Conservation (phyloP, 2,888 invertebrate species). For the Rhamphomyia laevipes region DNA sequence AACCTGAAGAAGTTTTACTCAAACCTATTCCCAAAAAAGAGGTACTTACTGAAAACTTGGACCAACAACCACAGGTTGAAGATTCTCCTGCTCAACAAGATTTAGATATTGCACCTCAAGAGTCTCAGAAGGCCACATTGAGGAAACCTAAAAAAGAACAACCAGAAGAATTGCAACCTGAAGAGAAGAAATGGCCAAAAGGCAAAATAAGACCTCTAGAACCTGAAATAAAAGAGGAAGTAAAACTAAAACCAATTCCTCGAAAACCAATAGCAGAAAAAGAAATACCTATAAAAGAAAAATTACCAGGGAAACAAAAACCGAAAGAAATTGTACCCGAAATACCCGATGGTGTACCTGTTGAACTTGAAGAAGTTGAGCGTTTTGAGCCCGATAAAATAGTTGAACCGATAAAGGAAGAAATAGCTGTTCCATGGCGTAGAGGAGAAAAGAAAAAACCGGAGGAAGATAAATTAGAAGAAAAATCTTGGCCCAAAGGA, state of each 20-base stretch:
- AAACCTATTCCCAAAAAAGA: constrained; percentile 18
- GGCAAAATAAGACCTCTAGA: constrained; percentile 29
- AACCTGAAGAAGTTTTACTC: constrained; percentile 18
- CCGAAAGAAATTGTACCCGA: constrained; percentile 29
- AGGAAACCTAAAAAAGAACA: constrained; percentile 6
- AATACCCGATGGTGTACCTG: constrained; percentile 22
- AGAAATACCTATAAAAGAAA: constrained; percentile 9
- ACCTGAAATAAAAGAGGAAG: constrained; percentile 37
- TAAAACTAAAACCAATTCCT: constrained; percentile 40
- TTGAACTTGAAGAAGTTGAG: constrained; percentile 14
- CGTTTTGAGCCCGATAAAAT: constrained; percentile 28
- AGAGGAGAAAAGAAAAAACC: constrained; percentile 36
- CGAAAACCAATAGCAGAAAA: constrained; percentile 24
- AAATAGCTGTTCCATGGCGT: constrained; percentile 31
- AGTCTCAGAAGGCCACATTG: background rate
- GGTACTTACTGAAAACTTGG: constrained; percentile 24
- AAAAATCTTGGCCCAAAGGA: constrained; percentile 34
- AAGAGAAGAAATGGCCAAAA: constrained; percentile 28
- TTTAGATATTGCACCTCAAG: background rate
- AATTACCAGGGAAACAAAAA: constrained; percentile 24
- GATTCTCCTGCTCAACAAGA: constrained; percentile 8
- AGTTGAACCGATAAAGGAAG: constrained; percentile 24
- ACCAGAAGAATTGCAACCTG: constrained; percentile 22
- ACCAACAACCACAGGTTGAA: constrained; percentile 15
- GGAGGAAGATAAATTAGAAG: constrained; percentile 27